These are phyloP conservation scores for Leucoptera coffeella DNA, from an alignment of 2,888 invertebrate species.

Conservation along the genomic window DNA sequence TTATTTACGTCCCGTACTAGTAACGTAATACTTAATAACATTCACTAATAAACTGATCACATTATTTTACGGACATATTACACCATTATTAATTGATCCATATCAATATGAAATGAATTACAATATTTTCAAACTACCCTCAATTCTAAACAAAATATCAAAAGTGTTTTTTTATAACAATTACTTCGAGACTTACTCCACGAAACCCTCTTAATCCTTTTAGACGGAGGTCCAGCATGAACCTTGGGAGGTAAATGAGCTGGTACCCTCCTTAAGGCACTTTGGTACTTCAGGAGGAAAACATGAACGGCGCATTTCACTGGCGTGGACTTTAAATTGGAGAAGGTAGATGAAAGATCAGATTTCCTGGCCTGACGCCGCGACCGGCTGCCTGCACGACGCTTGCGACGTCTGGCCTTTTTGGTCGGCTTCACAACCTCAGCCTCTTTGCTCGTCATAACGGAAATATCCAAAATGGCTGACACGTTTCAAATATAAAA, in stretches of 20 bases:
- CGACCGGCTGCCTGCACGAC: conserved; percentile 20
- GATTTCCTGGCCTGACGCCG: conserved; percentile 19
- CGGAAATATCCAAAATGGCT: no score
- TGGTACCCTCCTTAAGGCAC: conserved; percentile 31
- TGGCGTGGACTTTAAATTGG: conserved; percentile 14
- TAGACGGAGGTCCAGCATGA: conserved; percentile 32
- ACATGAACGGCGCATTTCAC: conserved; percentile 35
- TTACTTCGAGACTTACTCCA: conserved; percentile 46
- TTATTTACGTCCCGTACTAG: no score
- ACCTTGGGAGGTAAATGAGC: conserved; percentile 29
- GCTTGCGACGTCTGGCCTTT: conserved; percentile 18
- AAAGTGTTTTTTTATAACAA: no score
- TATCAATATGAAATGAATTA: no score
- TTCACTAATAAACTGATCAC: no score
- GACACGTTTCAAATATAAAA: no score
- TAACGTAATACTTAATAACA: no score
- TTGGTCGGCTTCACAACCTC: conserved; percentile 14
- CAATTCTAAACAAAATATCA: neutral
- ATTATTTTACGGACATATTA: no score
- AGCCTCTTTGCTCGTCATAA: conserved; percentile 27
- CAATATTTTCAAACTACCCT: neutral
- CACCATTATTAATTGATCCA: no score
- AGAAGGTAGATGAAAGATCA: neutral
- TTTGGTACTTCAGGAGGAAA: conserved; percentile 31
- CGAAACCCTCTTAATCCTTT: conserved; percentile 37